Conservation (phyloP, 2,888 invertebrate species). For the Agonopterix alstromeriana region DNA sequence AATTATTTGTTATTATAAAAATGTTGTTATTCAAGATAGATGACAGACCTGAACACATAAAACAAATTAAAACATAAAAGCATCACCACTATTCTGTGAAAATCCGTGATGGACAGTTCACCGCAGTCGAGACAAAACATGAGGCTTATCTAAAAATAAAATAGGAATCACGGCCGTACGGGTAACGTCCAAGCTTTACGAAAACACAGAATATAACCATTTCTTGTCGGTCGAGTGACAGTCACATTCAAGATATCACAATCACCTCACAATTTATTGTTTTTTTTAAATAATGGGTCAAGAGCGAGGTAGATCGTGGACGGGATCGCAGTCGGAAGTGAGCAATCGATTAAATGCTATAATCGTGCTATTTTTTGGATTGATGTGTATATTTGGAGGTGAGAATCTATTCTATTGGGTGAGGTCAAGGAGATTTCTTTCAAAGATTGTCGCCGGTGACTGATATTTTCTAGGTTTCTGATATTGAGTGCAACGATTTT, state of each 20-base stretch:
- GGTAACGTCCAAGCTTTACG: slow-evolving; percentile 10
- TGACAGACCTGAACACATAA: neutral
- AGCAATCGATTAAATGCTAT: slow-evolving; percentile 50
- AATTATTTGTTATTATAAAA: slow-evolving; percentile 18
- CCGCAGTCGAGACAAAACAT: slow-evolving; percentile 45
- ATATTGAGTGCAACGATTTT: no score
- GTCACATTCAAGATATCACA: neutral
- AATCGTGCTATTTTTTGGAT: slow-evolving; percentile 47
- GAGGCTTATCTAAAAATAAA: slow-evolving; percentile 49
- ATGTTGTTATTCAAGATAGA: neutral
- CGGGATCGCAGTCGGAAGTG: slow-evolving; percentile 45
- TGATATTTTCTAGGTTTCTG: no score
- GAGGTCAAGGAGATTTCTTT: neutral
- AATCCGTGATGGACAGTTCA: slow-evolving; percentile 30
- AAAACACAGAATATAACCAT: slow-evolving; percentile 20
- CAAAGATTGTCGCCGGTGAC: no score
- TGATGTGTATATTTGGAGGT: slow-evolving; percentile 61
- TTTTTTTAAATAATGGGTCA: slow-evolving; percentile 27
- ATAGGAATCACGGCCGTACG: slow-evolving; percentile 41
- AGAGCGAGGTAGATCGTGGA: slow-evolving; percentile 36
- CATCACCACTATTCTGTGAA: neutral
- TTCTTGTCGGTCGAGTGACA: slow-evolving; percentile 10
- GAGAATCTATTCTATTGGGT: neutral
- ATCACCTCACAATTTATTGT: neutral
- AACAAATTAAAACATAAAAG: neutral